Evolutionary conservation across 2,113 vertebrate genomes (phyloP), one percentile per base, ranked within the genome.

Genomic region (Sinocyclocheilus maitianheensis): DNA sequence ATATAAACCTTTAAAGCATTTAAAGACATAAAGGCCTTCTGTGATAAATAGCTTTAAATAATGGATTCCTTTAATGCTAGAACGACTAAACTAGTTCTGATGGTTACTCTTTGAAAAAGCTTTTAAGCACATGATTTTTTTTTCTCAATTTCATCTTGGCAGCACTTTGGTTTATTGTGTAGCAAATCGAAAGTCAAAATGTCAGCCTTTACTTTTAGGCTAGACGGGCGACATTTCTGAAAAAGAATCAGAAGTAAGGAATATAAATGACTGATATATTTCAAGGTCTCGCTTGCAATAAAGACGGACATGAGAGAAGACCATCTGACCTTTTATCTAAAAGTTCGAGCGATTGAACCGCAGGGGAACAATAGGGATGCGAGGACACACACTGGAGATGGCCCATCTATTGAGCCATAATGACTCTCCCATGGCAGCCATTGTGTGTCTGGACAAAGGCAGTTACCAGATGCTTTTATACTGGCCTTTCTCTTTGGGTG

Each of bases 361-460:
- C 76, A 77, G 30, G 55, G 84, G 86, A 80, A 87, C 88, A 89
- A 85, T 87, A 67, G 48, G 16, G 76, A 46, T 48, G 72, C 51
- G 30, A 85, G 30, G 37, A 81, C 63, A 81, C 71, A 77, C 82
- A 79, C 71, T 63, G 77, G 75, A 65, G 60, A 81, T 40, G 75
- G 74, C 51, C 71, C 55, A 80, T 76, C 85, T 89, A 89, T 89
- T 48, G 85, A 87, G 77, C 84, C 24, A 24, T 86, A 89, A 90
- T 89, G 63, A 88, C 85, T 85, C 86, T 86, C 86, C 76, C 81
- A 87, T 78, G 84, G 83, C 85, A 86, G 78, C 87, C 69, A 89
- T 89, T 90, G 88, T 89, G 88, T 34, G 83, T 84, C 80, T 89
- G 77, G 77, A 89, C 88, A 90, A 90, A 89, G 84, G 81, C 88